A percentile compares a stretch with the other conserved stretches of the same genome.
Evolutionary conservation across 2,797 vertebrate species (phyloP).

Genomic region (Acanthurus leucopareius): DNA sequence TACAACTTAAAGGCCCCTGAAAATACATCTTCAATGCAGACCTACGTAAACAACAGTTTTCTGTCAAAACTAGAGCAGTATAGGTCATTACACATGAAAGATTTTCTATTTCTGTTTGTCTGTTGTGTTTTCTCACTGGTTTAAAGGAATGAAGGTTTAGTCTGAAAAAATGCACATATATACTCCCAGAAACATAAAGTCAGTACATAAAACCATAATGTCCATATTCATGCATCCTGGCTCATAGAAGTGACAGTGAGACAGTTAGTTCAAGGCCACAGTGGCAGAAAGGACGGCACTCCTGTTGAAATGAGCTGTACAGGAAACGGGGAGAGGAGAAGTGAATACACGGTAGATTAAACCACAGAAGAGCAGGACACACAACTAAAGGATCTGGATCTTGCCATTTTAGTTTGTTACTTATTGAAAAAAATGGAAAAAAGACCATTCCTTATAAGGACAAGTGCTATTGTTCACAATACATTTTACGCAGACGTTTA

Average conservation of each 20-base stretch:
- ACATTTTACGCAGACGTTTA: constrained; percentile 25
- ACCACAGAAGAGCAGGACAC: constrained; percentile 26
- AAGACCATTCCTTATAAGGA: constrained; percentile 62
- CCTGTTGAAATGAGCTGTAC: background rate
- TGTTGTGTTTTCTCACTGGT: background rate
- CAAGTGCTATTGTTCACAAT: constrained; percentile 62
- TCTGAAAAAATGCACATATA: background rate
- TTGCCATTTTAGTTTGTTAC: constrained; percentile 42
- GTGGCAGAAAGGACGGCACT: no score
- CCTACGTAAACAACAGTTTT: background rate
- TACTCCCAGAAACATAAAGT: background rate
- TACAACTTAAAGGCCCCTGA: background rate
- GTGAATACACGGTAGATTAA: constrained; percentile 1
- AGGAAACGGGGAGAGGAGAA: constrained; percentile 6
- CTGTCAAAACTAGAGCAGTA: background rate
- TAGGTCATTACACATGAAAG: background rate
- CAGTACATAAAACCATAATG: background rate
- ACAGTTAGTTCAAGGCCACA: no score
- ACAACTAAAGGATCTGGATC: constrained; percentile 38
- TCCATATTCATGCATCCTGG: background rate
- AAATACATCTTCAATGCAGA: no score
- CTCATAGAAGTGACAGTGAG: background rate
- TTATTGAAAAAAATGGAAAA: constrained; percentile 36
- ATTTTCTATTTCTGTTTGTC: background rate
- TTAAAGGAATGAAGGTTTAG: background rate